Conservation (phyloP, 92 coral and sea anemone genomes). For the Parazoanthus darwini region DNA sequence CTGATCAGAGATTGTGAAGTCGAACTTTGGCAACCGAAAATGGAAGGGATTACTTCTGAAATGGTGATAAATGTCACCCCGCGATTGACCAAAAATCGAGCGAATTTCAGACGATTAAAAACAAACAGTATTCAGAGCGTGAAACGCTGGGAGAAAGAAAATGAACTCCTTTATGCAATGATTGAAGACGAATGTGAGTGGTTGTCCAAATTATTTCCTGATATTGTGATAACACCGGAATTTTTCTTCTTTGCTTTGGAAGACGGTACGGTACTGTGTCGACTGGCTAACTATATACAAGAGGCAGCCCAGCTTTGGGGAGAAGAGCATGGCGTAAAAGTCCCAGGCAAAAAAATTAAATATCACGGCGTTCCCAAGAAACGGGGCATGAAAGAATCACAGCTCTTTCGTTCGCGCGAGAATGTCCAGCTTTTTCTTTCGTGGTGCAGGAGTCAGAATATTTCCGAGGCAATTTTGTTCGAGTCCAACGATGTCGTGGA, state of each 20-base stretch:
- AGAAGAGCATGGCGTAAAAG: constrained; percentile 53
- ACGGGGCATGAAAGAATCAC: constrained; percentile 66
- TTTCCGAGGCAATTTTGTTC: constrained; percentile 95
- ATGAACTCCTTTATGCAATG: constrained; percentile 97
- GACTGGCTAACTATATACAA: constrained; percentile 94
- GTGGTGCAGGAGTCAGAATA: constrained; percentile 94
- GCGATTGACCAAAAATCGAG: constrained; percentile 70
- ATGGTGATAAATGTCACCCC: constrained; percentile 58
- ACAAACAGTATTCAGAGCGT: constrained; percentile 92
- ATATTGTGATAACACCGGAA: constrained; percentile 84
- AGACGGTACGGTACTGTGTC: constrained; percentile 91
- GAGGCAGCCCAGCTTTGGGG: constrained; percentile 82
- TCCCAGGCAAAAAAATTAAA: constrained; percentile 79
- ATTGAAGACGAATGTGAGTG: constrained; percentile 96
- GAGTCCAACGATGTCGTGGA: constrained; percentile 98
- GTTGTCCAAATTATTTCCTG: constrained; percentile 87
- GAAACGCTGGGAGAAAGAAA: constrained; percentile 98
- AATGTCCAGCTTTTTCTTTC: constrained; percentile 94
- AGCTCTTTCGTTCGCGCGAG: constrained; percentile 92
- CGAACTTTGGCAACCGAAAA: constrained; percentile 24
- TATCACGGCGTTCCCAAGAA: constrained; percentile 70
- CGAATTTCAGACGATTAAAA: constrained; percentile 91
- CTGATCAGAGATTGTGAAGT: constrained; percentile 43
- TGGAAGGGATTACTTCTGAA: constrained; percentile 60
- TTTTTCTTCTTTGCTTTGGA: constrained; percentile 94